phyloP scores from a whole-genome alignment of 2,888 invertebrate species.

The Macropis europaea region DNA sequence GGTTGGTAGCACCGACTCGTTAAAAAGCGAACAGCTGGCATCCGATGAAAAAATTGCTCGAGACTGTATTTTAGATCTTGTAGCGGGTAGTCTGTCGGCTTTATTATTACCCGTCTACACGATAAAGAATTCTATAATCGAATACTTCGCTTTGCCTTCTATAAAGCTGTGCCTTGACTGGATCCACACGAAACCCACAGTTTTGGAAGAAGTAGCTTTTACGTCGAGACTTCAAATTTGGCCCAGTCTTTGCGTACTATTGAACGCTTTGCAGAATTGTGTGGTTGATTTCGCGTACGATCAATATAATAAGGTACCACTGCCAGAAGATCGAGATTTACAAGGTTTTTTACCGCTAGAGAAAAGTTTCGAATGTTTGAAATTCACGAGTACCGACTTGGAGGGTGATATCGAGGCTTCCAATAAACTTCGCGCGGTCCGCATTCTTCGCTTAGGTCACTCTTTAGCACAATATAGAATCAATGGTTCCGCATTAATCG shows the following conservation, averaged over 20 bases:
- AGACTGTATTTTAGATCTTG: slow-evolving; percentile 83
- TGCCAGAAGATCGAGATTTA: slow-evolving; percentile 90
- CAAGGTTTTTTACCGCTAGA: slow-evolving; percentile 90
- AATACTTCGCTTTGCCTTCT: slow-evolving; percentile 86
- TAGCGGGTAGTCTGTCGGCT: slow-evolving; percentile 85
- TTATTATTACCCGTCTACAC: slow-evolving; percentile 87
- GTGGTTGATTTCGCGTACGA: slow-evolving; percentile 81
- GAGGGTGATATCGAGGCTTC: slow-evolving; percentile 78
- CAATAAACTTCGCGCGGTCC: slow-evolving; percentile 80
- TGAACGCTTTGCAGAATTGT: slow-evolving; percentile 84
- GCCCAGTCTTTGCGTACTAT: slow-evolving; percentile 89
- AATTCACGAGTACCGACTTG: slow-evolving; percentile 80
- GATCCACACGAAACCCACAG: slow-evolving; percentile 82
- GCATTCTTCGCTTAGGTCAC: slow-evolving; percentile 81
- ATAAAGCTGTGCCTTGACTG: slow-evolving; percentile 89
- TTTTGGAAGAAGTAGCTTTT: slow-evolving; percentile 82
- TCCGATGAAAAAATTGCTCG: slow-evolving; percentile 83
- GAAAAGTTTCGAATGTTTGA: slow-evolving; percentile 82
- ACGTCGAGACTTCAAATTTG: slow-evolving; percentile 86
- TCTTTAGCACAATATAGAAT: slow-evolving; percentile 80
- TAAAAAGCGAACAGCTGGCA: slow-evolving; percentile 81
- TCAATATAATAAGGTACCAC: slow-evolving; percentile 83
- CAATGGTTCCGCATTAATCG: slow-evolving; percentile 77
- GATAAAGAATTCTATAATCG: slow-evolving; percentile 84
- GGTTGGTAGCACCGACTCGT: slow-evolving; percentile 74